Conservation (phyloP, 2,888 invertebrate species). For the Cataglyphis rosenhaueri region DNA sequence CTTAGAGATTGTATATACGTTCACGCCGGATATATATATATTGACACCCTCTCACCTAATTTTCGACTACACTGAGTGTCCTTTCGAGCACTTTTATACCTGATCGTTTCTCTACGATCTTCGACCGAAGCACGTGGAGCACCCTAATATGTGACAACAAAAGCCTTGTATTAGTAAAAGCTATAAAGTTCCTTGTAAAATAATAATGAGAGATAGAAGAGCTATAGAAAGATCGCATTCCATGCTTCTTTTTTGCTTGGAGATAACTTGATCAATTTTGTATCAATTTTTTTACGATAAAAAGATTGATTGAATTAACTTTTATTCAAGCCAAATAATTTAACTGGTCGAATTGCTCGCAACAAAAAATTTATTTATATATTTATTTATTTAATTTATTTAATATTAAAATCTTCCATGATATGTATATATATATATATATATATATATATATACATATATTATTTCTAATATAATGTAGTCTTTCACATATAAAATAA, state of each 20-base stretch:
- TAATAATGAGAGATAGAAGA: slow-evolving; percentile 11
- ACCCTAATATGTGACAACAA: slow-evolving; percentile 50
- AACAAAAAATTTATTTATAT: too few species aligned
- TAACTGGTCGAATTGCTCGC: too few species aligned
- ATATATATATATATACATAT: too few species aligned
- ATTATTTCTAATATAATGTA: too few species aligned
- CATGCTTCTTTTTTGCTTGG: not conserved
- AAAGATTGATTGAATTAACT: not conserved
- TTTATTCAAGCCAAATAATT: too few species aligned
- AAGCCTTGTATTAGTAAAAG: slow-evolving; percentile 29
- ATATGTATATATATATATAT: too few species aligned
- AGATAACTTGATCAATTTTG: not conserved
- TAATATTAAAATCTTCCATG: too few species aligned
- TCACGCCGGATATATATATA: slow-evolving; percentile 16
- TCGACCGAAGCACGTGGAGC: slow-evolving; percentile 63
- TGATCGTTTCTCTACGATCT: slow-evolving; percentile 41
- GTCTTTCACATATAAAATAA: not conserved
- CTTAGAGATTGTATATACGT: slow-evolving; percentile 31
- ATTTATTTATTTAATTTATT: too few species aligned
- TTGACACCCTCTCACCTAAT: slow-evolving; percentile 15
- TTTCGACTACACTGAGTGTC: slow-evolving; percentile 32
- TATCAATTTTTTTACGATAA: not conserved
- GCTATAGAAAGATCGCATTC: not conserved
- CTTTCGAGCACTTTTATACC: slow-evolving; percentile 48
- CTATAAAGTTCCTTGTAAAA: not conserved